A percentile compares a stretch with the other conserved stretches of the same genome.
Evolutionary conservation across 2,113 vertebrate genomes (phyloP).

Genomic region (Austrofundulus limnaeus): DNA sequence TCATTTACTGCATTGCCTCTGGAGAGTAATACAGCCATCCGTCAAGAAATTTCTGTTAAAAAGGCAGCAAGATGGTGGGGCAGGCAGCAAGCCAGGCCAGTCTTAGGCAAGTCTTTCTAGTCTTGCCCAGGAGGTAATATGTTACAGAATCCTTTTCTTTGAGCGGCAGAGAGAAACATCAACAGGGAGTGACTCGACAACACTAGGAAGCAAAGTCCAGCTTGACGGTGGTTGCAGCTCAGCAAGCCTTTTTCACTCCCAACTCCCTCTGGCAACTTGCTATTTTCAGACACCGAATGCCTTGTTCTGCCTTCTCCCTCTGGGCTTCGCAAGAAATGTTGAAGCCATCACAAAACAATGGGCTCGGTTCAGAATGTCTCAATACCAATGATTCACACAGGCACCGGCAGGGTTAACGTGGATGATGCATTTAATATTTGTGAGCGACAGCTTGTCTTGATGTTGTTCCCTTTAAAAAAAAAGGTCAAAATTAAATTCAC

Average conservation of each 20-base stretch:
- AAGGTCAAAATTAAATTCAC: constrained; percentile 6
- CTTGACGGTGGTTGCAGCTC: constrained; percentile 31
- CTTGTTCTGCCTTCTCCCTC: constrained; percentile 59
- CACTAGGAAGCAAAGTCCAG: constrained; percentile 46
- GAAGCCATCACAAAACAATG: constrained; percentile 56
- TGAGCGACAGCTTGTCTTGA: constrained; percentile 5
- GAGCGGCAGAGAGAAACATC: constrained; percentile 48
- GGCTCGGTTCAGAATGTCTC: constrained; percentile 49
- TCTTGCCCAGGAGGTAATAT: constrained; percentile 51
- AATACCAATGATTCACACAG: constrained; percentile 36
- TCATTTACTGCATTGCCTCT: constrained; percentile 15
- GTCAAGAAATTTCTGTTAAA: constrained; percentile 42
- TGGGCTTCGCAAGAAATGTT: constrained; percentile 47
- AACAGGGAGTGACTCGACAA: constrained; percentile 62
- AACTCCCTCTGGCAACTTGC: constrained; percentile 63
- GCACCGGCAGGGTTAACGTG: constrained; percentile 42
- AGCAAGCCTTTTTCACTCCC: constrained; percentile 39
- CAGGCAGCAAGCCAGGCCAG: constrained; percentile 37
- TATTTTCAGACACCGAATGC: constrained; percentile 67
- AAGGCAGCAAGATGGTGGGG: constrained; percentile 4
- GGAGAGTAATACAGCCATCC: constrained; percentile 35
- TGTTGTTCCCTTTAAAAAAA: not conserved
- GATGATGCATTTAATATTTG: constrained; percentile 39
- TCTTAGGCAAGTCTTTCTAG: constrained; percentile 60
- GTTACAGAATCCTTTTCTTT: constrained; percentile 59